Base-by-base conservation (phyloP, 1,140 invertebrate genomes). In the Lordiphosa clarofinis region DNA sequence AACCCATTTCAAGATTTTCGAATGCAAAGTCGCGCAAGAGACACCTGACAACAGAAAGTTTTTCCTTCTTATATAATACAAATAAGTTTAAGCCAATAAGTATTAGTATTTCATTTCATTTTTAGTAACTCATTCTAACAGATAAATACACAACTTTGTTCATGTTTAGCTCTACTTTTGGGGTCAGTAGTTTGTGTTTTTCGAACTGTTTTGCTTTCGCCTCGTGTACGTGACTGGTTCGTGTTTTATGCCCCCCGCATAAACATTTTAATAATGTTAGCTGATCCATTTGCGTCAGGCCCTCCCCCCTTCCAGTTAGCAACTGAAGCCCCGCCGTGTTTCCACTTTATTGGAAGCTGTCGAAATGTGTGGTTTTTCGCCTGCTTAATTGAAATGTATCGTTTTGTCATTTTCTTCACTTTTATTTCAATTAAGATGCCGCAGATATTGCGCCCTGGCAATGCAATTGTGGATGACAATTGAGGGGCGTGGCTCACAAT, bases 361-460 rank as follows among this genome's bases (percentile, higher is more conserved):
- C 60, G 72, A 75, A 75, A 75, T 55, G 31, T 24, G 21, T 24
- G 55, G 47, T 12, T 46, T 21, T 19, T 44, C 24, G 56, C 24
- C 28, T 28, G 38, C 66, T 75, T 66, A 75, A 75, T 75, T 75
- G 73, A 75, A 76, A 76, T 75, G 73, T 75, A 75, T 75, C 73
- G 73, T 66, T 70, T 54, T 76, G 62, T 49, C 58, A 43, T 47
- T 54, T 36, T 42, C 46, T 54, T 38, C 19, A 42, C 19, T 46
- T 33, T 40, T 54, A 43, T 44, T 60, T 70, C 57, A 67, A 35
- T 44, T 55, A 60, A 61, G 54, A 70, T 52, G 47, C 43, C 37
- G 28, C 12, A 38, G 7, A 21, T 10, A 24, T 2, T 31, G 7
- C 28, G 28, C 28, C 28, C 28, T 5, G 5, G 28, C 28, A 31